Conservation (phyloP, 2,888 invertebrate genomes). For the Coleophora deauratella region DNA sequence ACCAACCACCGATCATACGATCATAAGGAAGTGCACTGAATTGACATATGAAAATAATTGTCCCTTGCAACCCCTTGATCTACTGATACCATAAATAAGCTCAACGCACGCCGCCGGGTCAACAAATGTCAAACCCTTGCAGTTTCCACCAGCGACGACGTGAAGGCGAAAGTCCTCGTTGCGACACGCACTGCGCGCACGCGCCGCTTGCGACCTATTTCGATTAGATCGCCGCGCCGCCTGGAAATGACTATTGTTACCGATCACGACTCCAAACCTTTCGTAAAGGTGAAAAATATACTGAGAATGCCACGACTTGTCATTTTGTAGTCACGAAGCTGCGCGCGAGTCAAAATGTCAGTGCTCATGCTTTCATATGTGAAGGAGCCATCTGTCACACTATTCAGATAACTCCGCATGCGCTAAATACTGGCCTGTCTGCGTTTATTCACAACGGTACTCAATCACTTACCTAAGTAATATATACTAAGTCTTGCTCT, state of each 20-base stretch:
- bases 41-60: no score
- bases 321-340: constrained; percentile 63
- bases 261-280: constrained; percentile 59
- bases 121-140: no score
- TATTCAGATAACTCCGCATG: not conserved
- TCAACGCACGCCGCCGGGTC: not conserved
- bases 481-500: no score
- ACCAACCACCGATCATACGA: no score
- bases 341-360: constrained; percentile 51
- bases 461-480: not conserved
- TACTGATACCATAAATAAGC: not conserved
- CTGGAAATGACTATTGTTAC: constrained; percentile 52
- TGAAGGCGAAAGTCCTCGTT: not conserved
- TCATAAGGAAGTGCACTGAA: no score
- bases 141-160: constrained; percentile 1
- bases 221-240: constrained; percentile 45
- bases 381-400: not conserved
- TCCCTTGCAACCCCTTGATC: no score
- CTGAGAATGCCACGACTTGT: constrained; percentile 70
- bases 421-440: not conserved
- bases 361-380: constrained; percentile 17
- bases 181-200: not conserved
- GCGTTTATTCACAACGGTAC: not conserved
- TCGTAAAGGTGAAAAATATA: constrained; percentile 70
- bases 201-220: constrained; percentile 39